phyloP scores from a whole-genome alignment of 1,140 invertebrate species.

The Agraylea sexmaculata region DNA sequence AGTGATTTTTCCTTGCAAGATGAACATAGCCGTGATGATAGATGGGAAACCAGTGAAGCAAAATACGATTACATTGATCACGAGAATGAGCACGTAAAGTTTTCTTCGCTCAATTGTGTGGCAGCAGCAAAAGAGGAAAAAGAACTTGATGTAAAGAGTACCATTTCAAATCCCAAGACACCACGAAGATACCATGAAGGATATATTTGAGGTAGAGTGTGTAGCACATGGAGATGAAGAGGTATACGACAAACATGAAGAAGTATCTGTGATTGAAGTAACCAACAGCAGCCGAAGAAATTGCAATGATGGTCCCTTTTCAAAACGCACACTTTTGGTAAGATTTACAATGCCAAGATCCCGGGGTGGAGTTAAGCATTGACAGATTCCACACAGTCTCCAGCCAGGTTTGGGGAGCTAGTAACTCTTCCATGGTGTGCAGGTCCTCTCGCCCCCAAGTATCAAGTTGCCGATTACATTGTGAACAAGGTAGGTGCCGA shows the following conservation, averaged over 20 bases:
- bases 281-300: conserved; percentile 84
- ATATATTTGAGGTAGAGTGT: conserved; percentile 52
- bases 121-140: conserved; percentile 31
- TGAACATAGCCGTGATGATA: conserved; percentile 57
- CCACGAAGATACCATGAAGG: conserved; percentile 47
- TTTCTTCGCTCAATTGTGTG: conserved; percentile 28
- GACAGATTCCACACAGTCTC: conserved; percentile 67
- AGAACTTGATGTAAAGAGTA: conserved; percentile 46
- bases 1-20: conserved; percentile 55
- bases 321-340: conserved; percentile 71
- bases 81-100: conserved; percentile 54
- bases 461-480: conserved; percentile 67
- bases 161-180: conserved; percentile 36
- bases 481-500: conserved; percentile 52
- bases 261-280: conserved; percentile 85
- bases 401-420: conserved; percentile 42
- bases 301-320: conserved; percentile 93
- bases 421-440: conserved; percentile 44
- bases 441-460: conserved; percentile 50
- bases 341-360: conserved; percentile 78
- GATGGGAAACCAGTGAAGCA: conserved; percentile 55
- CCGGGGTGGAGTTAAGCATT: conserved; percentile 67
- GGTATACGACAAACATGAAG: conserved; percentile 66
- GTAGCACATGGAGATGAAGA: conserved; percentile 60
- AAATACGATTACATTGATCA: conserved; percentile 55